Evolutionary conservation across 2,113 vertebrate species (phyloP), one percentile per base, ranked within the genome.

Genomic region (rabbit (Oryctolagus cuniculus)): DNA sequence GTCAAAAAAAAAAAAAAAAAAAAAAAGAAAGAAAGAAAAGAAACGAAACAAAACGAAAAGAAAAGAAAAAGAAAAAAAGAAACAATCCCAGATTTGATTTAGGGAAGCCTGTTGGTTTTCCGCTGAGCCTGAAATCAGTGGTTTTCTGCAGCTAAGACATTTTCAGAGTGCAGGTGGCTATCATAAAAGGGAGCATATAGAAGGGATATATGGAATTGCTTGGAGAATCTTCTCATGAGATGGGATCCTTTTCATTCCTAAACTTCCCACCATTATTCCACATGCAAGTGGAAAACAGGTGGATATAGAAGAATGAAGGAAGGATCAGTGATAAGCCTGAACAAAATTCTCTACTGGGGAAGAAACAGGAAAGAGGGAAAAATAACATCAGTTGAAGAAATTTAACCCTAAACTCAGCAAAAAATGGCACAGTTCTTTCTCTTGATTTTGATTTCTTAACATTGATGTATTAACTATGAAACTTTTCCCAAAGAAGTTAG

Each of bases 401-500:
- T 85, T 80, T 11, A 69, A 6, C 6, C 10, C 22, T 78, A n/a
- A 90, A 53, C 3, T 61, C 38, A 75, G 82, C 67, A 44, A 44
- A 44, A 44, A 44, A 44, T 7, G 44, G 44, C 44, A 44, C 44
- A 44, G 44, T 6, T 44, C 44, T 44, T 44, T 6, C 44, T 44
- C 79, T 95, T 79, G 11, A 74, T 49, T 58, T 89, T 75, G 49
- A 83, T 88, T 36, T 53, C 24, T 86, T 87, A 80, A 74, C 3
- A 74, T 2, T 17, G 10, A 53, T 29, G 34, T 61, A 75, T 17
- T 10, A 92, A 86, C 55, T 21, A 53, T 29, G 24, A 92, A 80
- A 70, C 3, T 31, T 73, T 87, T 89, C 25, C 53, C 5, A 11
- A 55, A 34, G 27, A 61, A 31, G 85, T 73, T 78, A 87, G 64